Evolutionary conservation across 2,888 invertebrate genomes (phyloP).

Genomic region (Lomographa bimaculata): DNA sequence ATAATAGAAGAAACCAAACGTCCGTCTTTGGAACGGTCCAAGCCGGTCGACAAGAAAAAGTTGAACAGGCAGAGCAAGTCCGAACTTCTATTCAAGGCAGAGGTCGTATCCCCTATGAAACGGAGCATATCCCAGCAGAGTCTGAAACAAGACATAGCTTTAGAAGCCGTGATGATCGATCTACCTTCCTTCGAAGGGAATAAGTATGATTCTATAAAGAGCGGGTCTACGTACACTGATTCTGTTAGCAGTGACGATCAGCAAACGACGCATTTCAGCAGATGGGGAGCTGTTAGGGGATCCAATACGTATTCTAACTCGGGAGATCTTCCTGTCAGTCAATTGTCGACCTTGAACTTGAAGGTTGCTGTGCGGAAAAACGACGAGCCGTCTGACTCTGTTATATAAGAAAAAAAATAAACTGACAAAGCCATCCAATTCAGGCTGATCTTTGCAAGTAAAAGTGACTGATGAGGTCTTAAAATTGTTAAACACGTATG

Average conservation of each 20-base stretch:
- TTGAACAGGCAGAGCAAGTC: slow-evolving; percentile 63
- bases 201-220: slow-evolving; percentile 53
- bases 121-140: slow-evolving; percentile 69
- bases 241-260: slow-evolving; percentile 40
- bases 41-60: slow-evolving; percentile 49
- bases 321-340: slow-evolving; percentile 60
- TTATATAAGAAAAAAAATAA: slow-evolving; percentile 52
- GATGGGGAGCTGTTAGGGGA: slow-evolving; percentile 78
- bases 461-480: too few relatives aligned
- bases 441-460: too few relatives aligned
- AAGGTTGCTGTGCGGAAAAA: slow-evolving; percentile 45
- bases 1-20: slow-evolving; percentile 14
- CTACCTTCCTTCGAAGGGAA: slow-evolving; percentile 54
- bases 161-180: slow-evolving; percentile 74
- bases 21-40: slow-evolving; percentile 26
- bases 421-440: too few relatives aligned
- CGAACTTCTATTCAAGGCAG: slow-evolving; percentile 53
- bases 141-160: slow-evolving; percentile 64
- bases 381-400: slow-evolving; percentile 51
- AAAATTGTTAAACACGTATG: too few relatives aligned
- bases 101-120: slow-evolving; percentile 41
- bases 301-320: slow-evolving; percentile 75
- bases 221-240: slow-evolving; percentile 48
- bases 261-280: slow-evolving; percentile 52
- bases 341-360: slow-evolving; percentile 67